Evolutionary conservation across 2,797 vertebrate species (phyloP), one percentile per base, ranked within the genome.

Genomic region (Hyperoplus immaculatus): DNA sequence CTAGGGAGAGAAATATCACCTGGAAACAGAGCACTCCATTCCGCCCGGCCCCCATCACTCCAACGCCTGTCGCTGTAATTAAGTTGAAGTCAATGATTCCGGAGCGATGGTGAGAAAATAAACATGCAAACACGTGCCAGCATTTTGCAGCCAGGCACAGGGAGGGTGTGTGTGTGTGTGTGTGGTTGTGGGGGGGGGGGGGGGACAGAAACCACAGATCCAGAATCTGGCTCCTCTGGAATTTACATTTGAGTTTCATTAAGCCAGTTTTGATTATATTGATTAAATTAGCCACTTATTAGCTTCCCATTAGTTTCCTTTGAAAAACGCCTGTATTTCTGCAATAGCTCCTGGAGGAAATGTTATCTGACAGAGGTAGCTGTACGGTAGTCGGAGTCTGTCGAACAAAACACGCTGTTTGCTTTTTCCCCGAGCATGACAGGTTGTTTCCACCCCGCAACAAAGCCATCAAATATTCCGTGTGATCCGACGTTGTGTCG

Each of bases 1-100:
- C 88, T 85, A 70, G 95, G 95, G 96, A 29, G 96, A 97, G 97
- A 98, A 98, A 97, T 95, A 98, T 98, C 97, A 98, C 98, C 97
- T 98, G 97, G 97, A 99, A 98, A 97, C 96, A 96, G 96, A 96
- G 96, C 95, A 89, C 96, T 97, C 96, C 96, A 96, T 96, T 96
- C 97, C 96, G 93, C 95, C 29, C 95, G 64, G 96, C 96, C 96
- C 97, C 96, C 97, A 97, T 97, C 97, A 97, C 96, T 97, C 96
- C 96, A 97, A 96, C 96, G 96, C 97, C 97, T 98, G 97, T 98
- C 98, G 97, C 97, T 97, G 96, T 99, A 99, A 99, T 99, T 99
- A 99, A 99, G 97, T 98, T 97, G 96, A 97, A 98, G 97, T 98
- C 97, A 97, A 97, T 98, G 97, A 97, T 99, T 97, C 96, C 96